phyloP scores from a whole-genome alignment of 2,113 vertebrate genomes.

The Tupaia tana region DNA sequence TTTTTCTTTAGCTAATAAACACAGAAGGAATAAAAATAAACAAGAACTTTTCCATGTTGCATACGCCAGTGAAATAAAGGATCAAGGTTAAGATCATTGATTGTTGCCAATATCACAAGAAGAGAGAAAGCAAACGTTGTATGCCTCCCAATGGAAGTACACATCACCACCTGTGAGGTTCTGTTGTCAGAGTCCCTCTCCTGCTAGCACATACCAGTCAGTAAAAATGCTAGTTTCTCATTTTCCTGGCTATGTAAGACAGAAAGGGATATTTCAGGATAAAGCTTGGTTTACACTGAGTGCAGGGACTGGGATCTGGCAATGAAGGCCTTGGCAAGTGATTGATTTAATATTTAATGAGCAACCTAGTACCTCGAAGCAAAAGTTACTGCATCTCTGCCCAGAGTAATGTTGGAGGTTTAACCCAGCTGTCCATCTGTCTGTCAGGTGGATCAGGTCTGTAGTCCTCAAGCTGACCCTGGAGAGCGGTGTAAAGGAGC shows the following conservation, averaged over 20 bases:
- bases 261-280: constrained; percentile 19
- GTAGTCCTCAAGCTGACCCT: neutral
- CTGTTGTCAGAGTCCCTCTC: neutral
- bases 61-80: neutral
- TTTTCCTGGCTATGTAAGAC: neutral
- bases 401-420: neutral
- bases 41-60: neutral
- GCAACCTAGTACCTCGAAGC: neutral
- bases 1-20: constrained; percentile 28
- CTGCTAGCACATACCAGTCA: neutral
- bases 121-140: neutral
- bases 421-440: neutral
- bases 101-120: neutral
- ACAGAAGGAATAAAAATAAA: neutral
- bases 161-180: neutral
- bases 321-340: constrained; percentile 3
- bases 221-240: neutral
- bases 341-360: constrained; percentile 41
- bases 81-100: neutral
- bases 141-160: neutral
- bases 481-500: neutral
- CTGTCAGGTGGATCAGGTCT: neutral
- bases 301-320: neutral
- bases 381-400: neutral
- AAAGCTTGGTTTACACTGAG: neutral